These are phyloP conservation scores for Brienomyrus brachyistius DNA, from an alignment of 2,113 vertebrate species.

Conservation along the genomic window DNA sequence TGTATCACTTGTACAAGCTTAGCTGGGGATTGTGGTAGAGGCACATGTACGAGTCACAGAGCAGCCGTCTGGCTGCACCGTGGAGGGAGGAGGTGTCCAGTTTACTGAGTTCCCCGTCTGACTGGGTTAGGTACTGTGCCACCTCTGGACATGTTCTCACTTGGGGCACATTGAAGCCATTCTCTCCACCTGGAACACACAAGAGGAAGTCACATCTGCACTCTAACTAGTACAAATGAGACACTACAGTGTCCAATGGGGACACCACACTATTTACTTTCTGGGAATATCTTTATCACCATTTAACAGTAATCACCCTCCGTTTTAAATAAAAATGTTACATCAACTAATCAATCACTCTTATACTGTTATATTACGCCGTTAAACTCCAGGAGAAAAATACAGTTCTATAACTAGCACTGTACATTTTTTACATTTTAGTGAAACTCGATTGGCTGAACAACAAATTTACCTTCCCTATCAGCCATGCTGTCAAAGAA, in stretches of 20 bases:
- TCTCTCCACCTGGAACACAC: constrained; percentile 61
- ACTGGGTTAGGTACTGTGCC: constrained; percentile 61
- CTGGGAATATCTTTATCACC: background rate
- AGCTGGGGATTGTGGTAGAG: constrained; percentile 71
- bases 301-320: background rate
- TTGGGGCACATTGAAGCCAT: constrained; percentile 71
- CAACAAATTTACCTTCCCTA: constrained; percentile 58
- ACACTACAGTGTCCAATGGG: background rate
- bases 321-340: background rate
- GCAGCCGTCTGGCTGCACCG: constrained; percentile 55
- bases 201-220: background rate
- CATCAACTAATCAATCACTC: background rate
- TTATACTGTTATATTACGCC: background rate
- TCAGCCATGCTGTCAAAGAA: constrained; percentile 83
- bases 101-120: constrained; percentile 50
- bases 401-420: background rate
- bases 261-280: background rate
- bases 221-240: background rate
- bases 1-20: constrained; percentile 66
- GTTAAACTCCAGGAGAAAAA: background rate
- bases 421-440: background rate
- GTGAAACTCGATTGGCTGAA: background rate
- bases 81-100: constrained; percentile 53
- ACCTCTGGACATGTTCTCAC: constrained; percentile 70
- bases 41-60: constrained; percentile 77